Percentiles rank a stretch among this genome's conserved stretches.
Evolutionary conservation across 2,888 invertebrate genomes (phyloP).

Genomic region (Spatulosminthurus flaviceps): DNA sequence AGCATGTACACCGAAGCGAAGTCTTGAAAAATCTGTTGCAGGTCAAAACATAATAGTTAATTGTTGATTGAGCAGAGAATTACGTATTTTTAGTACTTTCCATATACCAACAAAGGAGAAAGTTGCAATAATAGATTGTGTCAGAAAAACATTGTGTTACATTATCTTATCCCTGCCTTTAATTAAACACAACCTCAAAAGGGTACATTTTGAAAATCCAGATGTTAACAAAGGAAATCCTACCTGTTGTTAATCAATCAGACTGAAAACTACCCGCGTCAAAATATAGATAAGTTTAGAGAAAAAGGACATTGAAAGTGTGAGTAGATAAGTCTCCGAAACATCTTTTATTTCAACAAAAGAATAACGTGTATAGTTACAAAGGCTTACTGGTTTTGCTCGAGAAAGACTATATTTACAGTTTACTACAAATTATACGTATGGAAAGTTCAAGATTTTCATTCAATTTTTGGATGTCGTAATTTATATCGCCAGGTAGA

Average conservation of each 20-base stretch:
- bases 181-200: neutral
- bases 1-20: too few relatives aligned
- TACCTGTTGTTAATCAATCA: neutral
- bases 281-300: neutral
- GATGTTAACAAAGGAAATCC: neutral
- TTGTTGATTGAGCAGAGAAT: neutral
- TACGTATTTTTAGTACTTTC: slow-evolving; percentile 9
- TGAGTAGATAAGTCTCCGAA: neutral
- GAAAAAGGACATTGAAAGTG: neutral
- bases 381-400: slow-evolving; percentile 18
- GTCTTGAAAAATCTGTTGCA: slow-evolving; percentile 3
- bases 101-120: neutral
- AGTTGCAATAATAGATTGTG: slow-evolving; percentile 7
- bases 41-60: neutral
- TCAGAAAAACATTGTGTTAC: too few relatives aligned
- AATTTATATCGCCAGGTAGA: neutral
- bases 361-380: neutral
- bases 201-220: neutral
- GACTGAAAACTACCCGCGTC: too few relatives aligned
- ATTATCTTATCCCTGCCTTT: neutral
- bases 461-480: too few relatives aligned
- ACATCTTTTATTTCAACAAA: neutral
- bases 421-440: neutral
- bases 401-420: neutral
- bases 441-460: neutral